Conservation (phyloP, 1,140 invertebrate genomes). For the Trachelipus rathkii region DNA sequence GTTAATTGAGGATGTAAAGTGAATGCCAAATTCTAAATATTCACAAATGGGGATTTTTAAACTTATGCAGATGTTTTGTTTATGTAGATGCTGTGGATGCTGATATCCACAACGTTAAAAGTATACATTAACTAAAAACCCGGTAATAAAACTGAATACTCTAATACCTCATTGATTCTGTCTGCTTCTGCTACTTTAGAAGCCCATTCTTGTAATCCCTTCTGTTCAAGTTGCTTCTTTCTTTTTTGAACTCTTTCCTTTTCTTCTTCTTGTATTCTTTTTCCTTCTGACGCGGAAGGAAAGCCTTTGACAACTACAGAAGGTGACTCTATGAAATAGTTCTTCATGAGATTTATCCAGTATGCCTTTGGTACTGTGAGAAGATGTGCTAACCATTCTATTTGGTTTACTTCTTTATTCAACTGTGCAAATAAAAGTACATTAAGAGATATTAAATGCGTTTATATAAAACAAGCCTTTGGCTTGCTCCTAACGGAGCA, state of each 20-base stretch:
- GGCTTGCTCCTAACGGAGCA: no score
- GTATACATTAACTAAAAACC: no score
- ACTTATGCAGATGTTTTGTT: no score
- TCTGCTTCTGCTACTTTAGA: slow-evolving; percentile 64
- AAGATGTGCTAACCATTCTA: slow-evolving; percentile 62
- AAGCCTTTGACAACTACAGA: slow-evolving; percentile 49
- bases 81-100: no score
- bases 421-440: no score
- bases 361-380: slow-evolving; percentile 61
- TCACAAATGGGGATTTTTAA: no score
- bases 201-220: slow-evolving; percentile 54
- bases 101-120: no score
- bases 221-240: slow-evolving; percentile 48
- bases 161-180: slow-evolving; percentile 72
- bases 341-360: slow-evolving; percentile 67
- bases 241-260: slow-evolving; percentile 30
- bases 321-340: slow-evolving; percentile 63
- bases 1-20: no score
- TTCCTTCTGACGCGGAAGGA: slow-evolving; percentile 42
- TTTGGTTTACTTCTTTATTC: slow-evolving; percentile 65
- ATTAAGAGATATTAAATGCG: no score
- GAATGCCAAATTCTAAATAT: no score
- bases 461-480: no score
- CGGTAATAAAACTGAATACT: no score
- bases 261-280: slow-evolving; percentile 39